A percentile compares a stretch with the other conserved stretches of the same genome.
phyloP scores from a whole-genome alignment of 2,113 vertebrate species.

The Rhinoptilus africanus region DNA sequence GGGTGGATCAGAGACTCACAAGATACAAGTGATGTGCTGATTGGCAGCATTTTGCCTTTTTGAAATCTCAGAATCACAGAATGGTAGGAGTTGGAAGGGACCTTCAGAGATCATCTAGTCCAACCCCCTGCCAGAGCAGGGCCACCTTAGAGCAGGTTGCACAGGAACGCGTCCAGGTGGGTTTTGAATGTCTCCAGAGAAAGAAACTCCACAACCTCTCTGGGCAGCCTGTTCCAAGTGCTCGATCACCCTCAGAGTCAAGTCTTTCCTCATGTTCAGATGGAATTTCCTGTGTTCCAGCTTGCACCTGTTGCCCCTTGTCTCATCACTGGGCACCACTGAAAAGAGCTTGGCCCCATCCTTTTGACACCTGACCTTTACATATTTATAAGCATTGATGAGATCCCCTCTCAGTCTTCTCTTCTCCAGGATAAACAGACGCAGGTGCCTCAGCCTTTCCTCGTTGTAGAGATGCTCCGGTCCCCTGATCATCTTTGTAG shows the following conservation, averaged over 20 bases:
- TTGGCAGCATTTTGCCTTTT: not conserved
- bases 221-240: not conserved
- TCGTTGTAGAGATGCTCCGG: not conserved
- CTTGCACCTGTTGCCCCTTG: not conserved
- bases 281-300: not conserved
- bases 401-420: not conserved
- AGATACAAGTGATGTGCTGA: not conserved
- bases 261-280: not conserved
- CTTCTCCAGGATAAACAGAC: not conserved
- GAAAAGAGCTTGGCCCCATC: not conserved
- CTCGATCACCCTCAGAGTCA: not conserved
- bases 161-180: not conserved
- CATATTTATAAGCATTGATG: not conserved
- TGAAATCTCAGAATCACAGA: not conserved
- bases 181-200: not conserved
- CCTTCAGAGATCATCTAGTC: not conserved
- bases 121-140: not conserved
- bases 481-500: not conserved
- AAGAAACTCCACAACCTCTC: not conserved
- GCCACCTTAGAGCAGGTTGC: not conserved
- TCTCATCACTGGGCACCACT: not conserved
- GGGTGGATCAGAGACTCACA: not conserved
- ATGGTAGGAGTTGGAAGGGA: not conserved
- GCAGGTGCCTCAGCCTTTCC: not conserved
- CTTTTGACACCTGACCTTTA: not conserved